These are phyloP conservation scores for Theretra japonica DNA, from an alignment of 2,888 invertebrate genomes.

Conservation along the genomic window DNA sequence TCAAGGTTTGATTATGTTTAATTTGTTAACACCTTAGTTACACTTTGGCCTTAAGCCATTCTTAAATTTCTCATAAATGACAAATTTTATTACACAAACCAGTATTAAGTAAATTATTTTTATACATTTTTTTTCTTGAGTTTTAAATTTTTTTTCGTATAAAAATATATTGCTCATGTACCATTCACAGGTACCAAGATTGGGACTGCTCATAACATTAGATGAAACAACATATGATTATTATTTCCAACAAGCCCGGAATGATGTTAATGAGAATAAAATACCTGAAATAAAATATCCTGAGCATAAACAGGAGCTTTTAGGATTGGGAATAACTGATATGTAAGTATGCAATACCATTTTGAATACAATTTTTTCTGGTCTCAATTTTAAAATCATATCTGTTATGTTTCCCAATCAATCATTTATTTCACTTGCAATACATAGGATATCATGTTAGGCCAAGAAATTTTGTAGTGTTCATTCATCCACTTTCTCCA, in stretches of 20 bases:
- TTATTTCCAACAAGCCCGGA: slow-evolving; percentile 92
- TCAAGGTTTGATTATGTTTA: slow-evolving; percentile 81
- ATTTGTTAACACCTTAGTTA: neutral
- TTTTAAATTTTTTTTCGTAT: neutral
- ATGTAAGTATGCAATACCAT: slow-evolving; percentile 84
- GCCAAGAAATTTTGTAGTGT: too few relatives aligned
- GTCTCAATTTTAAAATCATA: too few relatives aligned
- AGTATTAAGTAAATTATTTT: neutral
- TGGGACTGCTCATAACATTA: slow-evolving; percentile 86
- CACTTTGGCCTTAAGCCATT: neutral
- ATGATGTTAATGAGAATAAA: slow-evolving; percentile 91
- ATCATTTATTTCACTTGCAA: too few relatives aligned
- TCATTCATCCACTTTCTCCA: too few relatives aligned
- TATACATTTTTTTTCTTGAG: neutral
- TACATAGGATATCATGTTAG: too few relatives aligned
- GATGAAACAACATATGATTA: slow-evolving; percentile 93
- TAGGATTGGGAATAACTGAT: slow-evolving; percentile 94
- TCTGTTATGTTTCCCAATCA: too few relatives aligned
- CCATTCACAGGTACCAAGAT: slow-evolving; percentile 80
- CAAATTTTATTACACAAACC: neutral
- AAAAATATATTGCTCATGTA: neutral
- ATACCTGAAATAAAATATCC: slow-evolving; percentile 92
- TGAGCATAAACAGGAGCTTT: slow-evolving; percentile 89
- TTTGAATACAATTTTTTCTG: neutral
- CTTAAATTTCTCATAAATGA: neutral